A percentile compares a stretch with the other conserved stretches of the same genome.
These are phyloP conservation scores for Patiria miniata DNA, from an alignment of 35 echinoderm and acorn worm genomes.

Conservation along the genomic window DNA sequence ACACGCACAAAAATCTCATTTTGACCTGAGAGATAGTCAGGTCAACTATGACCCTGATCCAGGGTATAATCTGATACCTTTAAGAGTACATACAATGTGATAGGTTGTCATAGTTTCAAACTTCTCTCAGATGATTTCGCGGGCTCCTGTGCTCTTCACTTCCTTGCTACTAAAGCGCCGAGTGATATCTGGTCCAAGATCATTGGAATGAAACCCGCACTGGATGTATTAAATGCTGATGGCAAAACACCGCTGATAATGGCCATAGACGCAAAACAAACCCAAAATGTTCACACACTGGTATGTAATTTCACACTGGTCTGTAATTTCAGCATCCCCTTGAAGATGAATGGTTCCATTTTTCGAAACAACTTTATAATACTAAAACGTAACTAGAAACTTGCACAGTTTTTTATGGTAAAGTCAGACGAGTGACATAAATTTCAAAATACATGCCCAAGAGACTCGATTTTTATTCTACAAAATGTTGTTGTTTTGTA, in stretches of 20 bases:
- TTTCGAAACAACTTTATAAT: background rate
- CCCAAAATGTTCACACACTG: background rate
- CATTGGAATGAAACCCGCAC: background rate
- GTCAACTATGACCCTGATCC: no score
- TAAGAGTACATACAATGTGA: no score
- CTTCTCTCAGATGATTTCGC: background rate
- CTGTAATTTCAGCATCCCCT: background rate
- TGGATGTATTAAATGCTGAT: background rate
- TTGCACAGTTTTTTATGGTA: background rate
- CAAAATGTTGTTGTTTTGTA: no score
- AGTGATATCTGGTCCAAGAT: background rate
- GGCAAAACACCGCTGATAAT: background rate
- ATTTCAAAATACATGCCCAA: background rate
- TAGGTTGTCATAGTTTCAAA: background rate
- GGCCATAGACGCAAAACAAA: background rate
- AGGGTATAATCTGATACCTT: no score
- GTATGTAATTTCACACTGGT: background rate
- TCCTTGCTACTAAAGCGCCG: background rate
- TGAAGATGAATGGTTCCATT: background rate
- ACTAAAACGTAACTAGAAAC: background rate
- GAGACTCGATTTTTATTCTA: no score
- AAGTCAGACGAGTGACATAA: background rate
- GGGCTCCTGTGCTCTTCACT: background rate
- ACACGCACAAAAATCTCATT: no score
- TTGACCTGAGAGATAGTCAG: no score